Conservation (phyloP, 2,888 invertebrate genomes). For the Euzophera pinguis region DNA sequence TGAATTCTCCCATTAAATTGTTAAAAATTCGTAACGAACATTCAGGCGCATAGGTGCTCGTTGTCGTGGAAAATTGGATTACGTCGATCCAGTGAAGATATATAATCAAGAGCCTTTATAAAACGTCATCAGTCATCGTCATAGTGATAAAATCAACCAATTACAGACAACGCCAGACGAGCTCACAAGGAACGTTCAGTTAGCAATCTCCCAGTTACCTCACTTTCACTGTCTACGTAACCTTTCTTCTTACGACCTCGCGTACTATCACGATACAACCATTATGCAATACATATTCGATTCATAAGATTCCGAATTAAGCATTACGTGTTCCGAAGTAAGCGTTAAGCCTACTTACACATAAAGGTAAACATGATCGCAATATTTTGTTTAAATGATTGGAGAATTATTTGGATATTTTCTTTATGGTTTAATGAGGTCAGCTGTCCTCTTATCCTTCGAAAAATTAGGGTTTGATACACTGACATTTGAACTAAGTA, state of each 20-base stretch:
- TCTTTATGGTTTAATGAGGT: background rate
- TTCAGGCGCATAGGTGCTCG: too few relatives aligned
- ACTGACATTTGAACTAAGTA: too few relatives aligned
- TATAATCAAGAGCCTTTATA: background rate
- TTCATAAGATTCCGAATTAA: constrained; percentile 20
- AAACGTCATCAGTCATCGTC: background rate
- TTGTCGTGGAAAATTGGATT: too few relatives aligned
- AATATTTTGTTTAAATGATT: background rate
- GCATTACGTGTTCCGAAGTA: constrained; percentile 6
- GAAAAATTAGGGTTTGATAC: too few relatives aligned
- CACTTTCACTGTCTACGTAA: constrained; percentile 59
- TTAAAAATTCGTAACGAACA: too few relatives aligned
- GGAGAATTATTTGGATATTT: background rate
- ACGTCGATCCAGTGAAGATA: too few relatives aligned
- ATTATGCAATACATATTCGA: constrained; percentile 31
- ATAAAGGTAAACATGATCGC: constrained; percentile 3
- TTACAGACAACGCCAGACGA: constrained; percentile 20
- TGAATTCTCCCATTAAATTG: too few relatives aligned
- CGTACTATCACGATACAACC: constrained; percentile 48
- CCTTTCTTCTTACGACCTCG: constrained; percentile 56
- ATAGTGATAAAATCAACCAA: background rate
- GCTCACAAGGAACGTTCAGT: constrained; percentile 31
- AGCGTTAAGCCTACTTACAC: background rate
- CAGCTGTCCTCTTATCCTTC: background rate
- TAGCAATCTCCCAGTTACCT: constrained; percentile 27